Evolutionary conservation across 2,888 invertebrate genomes (phyloP), one percentile per base, ranked within the genome.

Genomic region (Pristionchus entomophagus): DNA sequence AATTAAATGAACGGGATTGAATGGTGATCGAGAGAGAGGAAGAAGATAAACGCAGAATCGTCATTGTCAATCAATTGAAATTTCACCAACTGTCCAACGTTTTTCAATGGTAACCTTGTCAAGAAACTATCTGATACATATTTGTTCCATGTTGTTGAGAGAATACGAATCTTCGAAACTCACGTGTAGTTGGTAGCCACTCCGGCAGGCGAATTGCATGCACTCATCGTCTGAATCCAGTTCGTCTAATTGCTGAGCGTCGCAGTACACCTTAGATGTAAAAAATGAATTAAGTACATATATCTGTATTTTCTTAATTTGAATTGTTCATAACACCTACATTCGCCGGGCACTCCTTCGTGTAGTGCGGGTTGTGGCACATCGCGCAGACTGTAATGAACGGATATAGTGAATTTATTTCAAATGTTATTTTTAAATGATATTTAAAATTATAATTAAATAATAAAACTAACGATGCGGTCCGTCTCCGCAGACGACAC

Each of bases 331-430:
- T 69, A 45, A 32, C 19, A 41, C 56, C 0, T 32, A 69, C 84
- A 69, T 84, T 84, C n/a, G 51, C 49, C 1, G 84, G 84, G 59
- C 84, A 84, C 35, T 84, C 84, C 69, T 69, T 84, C 45, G 84
- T 84, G 69, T 84, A 84, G 32, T 65, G 65, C 32, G 84, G 84
- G 49, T 84, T 84, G 49, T 45, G 41, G 12, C 84, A 84, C 84
- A 84, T 84, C 12, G 84, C 84, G 69, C 84, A 84, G 17, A 84
- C 84, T 84, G 84, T 4, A 84, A 81, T n/a, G n/a, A n/a, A 65
- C 3, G 3, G 56, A 56, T 56, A n/a, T 32, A 32, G 8, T 62
- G 29, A 38, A 17, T 65, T 65, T n/a, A n/a, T n/a, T n/a, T 56
- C 56, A 56, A 56, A 19, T 6, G 6, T 38, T 56, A 38, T 38